Percentiles rank a stretch among this genome's conserved stretches.
Conservation (phyloP, 2,888 invertebrate species). For the Aporophyla lueneburgensis region DNA sequence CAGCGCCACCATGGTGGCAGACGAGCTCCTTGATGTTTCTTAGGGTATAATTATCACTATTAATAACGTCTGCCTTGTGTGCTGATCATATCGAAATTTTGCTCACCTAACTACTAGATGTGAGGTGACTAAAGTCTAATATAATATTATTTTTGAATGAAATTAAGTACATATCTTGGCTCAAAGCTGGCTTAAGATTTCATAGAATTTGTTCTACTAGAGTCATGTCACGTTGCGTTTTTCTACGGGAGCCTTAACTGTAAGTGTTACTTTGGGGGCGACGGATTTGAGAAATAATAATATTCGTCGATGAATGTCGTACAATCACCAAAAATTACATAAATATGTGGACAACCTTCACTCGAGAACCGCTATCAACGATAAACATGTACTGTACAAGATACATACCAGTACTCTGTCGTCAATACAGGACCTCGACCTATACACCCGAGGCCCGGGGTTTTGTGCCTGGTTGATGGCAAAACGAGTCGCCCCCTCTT, state of each 20-base stretch:
- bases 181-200: no score
- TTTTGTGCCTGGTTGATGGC: neutral
- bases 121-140: no score
- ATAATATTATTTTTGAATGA: neutral
- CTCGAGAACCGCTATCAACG: neutral
- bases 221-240: no score
- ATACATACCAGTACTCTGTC: neutral
- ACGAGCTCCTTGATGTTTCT: no score
- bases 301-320: neutral
- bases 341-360: conserved; percentile 1
- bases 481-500: neutral
- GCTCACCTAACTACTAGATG: no score
- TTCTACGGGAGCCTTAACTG: no score
- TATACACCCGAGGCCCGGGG: neutral
- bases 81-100: no score
- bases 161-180: neutral
- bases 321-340: conserved; percentile 7
- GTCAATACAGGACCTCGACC: neutral
- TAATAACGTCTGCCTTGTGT: no score
- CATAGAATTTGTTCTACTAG: no score
- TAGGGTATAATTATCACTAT: no score
- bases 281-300: neutral
- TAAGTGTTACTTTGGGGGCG: neutral
- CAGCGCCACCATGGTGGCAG: no score
- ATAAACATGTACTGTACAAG: neutral